Conservation (phyloP, 2,113 vertebrate genomes). For the Pandion haliaetus region DNA sequence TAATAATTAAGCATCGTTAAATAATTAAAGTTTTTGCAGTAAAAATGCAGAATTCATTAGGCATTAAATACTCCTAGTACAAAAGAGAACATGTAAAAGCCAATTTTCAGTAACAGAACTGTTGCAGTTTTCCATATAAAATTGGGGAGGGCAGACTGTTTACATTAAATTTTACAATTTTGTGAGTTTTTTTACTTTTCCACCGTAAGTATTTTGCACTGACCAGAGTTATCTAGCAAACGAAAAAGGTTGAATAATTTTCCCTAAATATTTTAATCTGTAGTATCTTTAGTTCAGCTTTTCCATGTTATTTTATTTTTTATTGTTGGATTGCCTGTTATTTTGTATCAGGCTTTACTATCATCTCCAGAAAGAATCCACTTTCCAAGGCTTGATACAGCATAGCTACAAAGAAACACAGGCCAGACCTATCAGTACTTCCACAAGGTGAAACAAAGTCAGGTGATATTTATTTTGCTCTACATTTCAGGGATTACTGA, state of each 20-base stretch:
- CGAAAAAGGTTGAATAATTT: neutral
- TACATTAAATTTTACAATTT: neutral
- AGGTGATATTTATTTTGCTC: neutral
- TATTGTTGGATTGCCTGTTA: neutral
- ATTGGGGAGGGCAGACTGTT: neutral
- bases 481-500: neutral
- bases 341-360: neutral
- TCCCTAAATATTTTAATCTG: neutral
- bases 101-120: neutral
- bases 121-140: neutral
- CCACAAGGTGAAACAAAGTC: neutral
- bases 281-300: neutral
- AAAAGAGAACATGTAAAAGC: neutral
- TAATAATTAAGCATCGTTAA: neutral
- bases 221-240: neutral
- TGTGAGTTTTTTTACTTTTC: neutral
- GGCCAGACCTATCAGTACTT: neutral
- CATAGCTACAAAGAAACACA: fast-evolving
- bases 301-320: neutral
- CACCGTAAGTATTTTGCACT: neutral
- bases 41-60: neutral
- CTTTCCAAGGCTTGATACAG: neutral
- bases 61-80: neutral
- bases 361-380: fast-evolving
- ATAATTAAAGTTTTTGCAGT: neutral